Evolutionary conservation across 92 coral and sea anemone genomes (phyloP).

Genomic region (Nematostella vectensis): DNA sequence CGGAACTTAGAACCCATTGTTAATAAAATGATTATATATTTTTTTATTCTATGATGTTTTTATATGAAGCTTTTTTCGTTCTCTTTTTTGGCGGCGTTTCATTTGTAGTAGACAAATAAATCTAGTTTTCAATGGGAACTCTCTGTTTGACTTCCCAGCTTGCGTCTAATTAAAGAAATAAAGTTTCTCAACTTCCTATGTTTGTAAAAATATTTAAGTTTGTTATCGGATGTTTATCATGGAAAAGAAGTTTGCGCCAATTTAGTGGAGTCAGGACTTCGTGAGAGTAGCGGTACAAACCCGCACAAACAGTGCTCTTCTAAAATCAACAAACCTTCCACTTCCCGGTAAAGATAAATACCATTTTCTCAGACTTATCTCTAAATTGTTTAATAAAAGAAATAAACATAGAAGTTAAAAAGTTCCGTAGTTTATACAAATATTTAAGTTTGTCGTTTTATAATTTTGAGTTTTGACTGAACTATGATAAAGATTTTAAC

Average conservation of each 20-base stretch:
- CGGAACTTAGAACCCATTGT: too few species aligned
- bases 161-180: constrained; percentile 3
- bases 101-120: too few species aligned
- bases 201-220: constrained; percentile 22
- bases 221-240: constrained; percentile 23
- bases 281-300: background rate
- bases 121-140: background rate
- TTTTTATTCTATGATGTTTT: too few species aligned
- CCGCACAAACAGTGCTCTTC: background rate
- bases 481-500: too few species aligned
- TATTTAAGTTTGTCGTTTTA: constrained; percentile 1
- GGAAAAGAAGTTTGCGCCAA: background rate
- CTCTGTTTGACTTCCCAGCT: constrained; percentile 5
- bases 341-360: constrained; percentile 4
- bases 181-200: constrained; percentile 6
- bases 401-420: background rate
- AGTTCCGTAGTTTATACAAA: constrained; percentile 1
- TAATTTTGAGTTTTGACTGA: too few species aligned
- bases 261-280: constrained; percentile 1
- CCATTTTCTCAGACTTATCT: constrained; percentile 1
- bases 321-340: background rate
- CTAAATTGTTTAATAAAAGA: constrained; percentile 2
- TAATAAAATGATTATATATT: too few species aligned
- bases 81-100: background rate
- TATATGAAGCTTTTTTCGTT: too few species aligned